A percentile compares a stretch with the other conserved stretches of the same genome.
Conservation (phyloP, 2,888 invertebrate species). For the Camptogramma bilineatum region DNA sequence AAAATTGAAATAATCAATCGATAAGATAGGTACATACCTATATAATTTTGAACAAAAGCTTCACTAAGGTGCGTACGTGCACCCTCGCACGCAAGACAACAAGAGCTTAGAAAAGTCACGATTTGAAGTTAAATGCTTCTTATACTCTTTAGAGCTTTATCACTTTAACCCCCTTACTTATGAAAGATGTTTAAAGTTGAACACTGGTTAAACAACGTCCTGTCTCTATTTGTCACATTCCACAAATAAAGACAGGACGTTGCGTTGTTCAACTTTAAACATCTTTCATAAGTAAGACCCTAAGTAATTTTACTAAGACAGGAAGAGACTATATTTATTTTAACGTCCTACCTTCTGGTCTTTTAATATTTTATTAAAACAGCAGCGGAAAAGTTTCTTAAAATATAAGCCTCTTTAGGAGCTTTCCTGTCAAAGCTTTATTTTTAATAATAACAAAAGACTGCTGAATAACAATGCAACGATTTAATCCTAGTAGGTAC, state of each 20-base stretch:
- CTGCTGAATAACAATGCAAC: constrained; percentile 1
- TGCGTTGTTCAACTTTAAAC: too few relatives aligned
- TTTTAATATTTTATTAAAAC: constrained; percentile 24
- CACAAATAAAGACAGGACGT: too few relatives aligned
- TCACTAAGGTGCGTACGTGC: constrained; percentile 10
- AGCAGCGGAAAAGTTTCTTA: constrained; percentile 1
- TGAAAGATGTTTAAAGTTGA: too few relatives aligned
- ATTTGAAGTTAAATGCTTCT: too few relatives aligned
- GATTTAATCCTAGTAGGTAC: constrained; percentile 3
- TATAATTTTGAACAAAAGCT: constrained; percentile 4
- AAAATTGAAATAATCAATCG: background rate
- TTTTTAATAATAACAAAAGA: constrained; percentile 16
- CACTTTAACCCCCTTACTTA: too few relatives aligned
- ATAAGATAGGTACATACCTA: too few relatives aligned
- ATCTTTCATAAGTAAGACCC: background rate
- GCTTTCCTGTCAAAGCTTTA: constrained; percentile 6
- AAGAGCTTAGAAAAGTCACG: constrained; percentile 1
- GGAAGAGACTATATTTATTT: constrained; percentile 14
- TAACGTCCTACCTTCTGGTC: constrained; percentile 14
- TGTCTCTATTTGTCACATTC: too few relatives aligned
- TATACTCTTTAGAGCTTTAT: too few relatives aligned
- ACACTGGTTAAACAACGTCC: too few relatives aligned
- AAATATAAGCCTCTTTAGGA: constrained; percentile 24
- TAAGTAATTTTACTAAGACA: background rate
- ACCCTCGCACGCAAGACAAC: background rate